phyloP scores from a whole-genome alignment of 2,797 vertebrate genomes.

The Chaenodraco wilsoni region DNA sequence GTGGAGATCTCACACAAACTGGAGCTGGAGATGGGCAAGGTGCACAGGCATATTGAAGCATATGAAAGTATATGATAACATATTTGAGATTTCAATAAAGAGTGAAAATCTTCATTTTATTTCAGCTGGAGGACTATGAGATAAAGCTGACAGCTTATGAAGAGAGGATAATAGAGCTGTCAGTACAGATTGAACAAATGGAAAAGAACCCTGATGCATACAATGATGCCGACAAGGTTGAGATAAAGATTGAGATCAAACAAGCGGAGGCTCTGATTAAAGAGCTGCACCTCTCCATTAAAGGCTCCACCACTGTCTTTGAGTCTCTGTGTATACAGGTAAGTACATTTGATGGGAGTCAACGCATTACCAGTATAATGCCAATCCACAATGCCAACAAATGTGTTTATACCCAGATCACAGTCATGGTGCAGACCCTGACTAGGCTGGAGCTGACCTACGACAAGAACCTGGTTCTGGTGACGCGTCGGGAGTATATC shows the following conservation, averaged over 20 bases:
- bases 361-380: not conserved
- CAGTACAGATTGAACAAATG: conserved; percentile 52
- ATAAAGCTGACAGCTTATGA: conserved; percentile 59
- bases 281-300: conserved; percentile 69
- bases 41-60: conserved; percentile 24
- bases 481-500: conserved; percentile 62
- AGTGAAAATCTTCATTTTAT: not conserved
- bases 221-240: conserved; percentile 37
- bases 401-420: conserved; percentile 37
- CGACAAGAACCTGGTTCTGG: conserved; percentile 67
- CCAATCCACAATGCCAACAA: not conserved
- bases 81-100: not conserved
- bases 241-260: conserved; percentile 64
- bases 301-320: conserved; percentile 50
- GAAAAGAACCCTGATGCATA: conserved; percentile 60
- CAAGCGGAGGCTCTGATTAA: conserved; percentile 69
- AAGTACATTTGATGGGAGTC: not conserved
- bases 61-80: not conserved
- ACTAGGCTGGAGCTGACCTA: conserved; percentile 61
- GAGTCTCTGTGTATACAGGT: conserved; percentile 58
- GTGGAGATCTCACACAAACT: conserved; percentile 67
- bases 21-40: conserved; percentile 78
- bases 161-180: conserved; percentile 61
- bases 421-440: conserved; percentile 48
- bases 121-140: conserved; percentile 69